These are phyloP conservation scores for Pantherophis vulpinus DNA, from an alignment of 2,797 vertebrate species.

Conservation along the genomic window DNA sequence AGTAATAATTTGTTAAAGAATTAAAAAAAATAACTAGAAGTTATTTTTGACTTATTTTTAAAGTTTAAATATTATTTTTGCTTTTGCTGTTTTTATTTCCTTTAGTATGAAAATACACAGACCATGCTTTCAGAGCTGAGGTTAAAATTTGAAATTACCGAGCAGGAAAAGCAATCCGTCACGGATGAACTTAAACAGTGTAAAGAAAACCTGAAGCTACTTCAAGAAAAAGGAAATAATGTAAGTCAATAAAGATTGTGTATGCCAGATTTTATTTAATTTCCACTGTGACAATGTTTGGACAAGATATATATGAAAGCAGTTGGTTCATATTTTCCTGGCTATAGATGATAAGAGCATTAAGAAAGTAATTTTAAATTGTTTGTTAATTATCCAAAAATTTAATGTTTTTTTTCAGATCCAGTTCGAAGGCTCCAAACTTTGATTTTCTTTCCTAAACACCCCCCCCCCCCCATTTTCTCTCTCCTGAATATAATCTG, in stretches of 20 bases:
- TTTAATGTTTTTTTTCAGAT: background rate
- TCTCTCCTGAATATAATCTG: background rate
- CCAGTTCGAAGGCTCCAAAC: background rate
- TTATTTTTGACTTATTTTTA: slow-evolving; percentile 26
- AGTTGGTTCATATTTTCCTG: background rate
- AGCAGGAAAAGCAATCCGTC: slow-evolving; percentile 90
- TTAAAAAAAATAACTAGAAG: background rate
- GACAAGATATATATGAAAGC: slow-evolving; percentile 24
- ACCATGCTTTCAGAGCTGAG: slow-evolving; percentile 86
- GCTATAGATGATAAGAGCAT: background rate
- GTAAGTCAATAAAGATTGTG: slow-evolving; percentile 77
- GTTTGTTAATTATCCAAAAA: background rate
- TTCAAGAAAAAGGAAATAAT: slow-evolving; percentile 92
- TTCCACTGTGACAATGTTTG: background rate
- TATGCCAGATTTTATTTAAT: slow-evolving; percentile 39
- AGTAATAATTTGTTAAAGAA: background rate
- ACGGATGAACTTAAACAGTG: slow-evolving; percentile 92
- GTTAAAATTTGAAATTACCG: slow-evolving; percentile 86
- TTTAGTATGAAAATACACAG: slow-evolving; percentile 92
- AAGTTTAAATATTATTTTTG: slow-evolving; percentile 50
- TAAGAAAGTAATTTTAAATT: background rate
- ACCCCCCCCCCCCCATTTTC: background rate
- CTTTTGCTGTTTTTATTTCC: slow-evolving; percentile 69
- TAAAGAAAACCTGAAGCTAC: slow-evolving; percentile 90
- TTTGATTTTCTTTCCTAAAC: too few species aligned